These are phyloP conservation scores for Athalia cordata DNA, from an alignment of 2,888 invertebrate genomes.

Conservation along the genomic window DNA sequence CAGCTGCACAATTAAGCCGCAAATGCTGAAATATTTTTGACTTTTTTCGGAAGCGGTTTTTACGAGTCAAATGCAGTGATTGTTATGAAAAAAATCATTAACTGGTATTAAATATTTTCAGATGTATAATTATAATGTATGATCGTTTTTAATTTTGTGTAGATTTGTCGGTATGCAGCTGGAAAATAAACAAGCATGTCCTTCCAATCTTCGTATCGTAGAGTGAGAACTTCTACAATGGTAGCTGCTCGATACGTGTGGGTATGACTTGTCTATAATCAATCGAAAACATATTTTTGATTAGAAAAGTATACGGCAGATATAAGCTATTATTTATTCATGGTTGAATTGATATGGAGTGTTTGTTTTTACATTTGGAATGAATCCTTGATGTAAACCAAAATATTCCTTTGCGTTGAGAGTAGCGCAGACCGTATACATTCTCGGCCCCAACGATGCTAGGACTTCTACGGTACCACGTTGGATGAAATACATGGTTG, in stretches of 20 bases:
- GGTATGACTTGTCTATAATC: constrained; percentile 47
- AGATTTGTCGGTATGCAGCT: constrained; percentile 55
- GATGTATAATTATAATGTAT: constrained; percentile 30
- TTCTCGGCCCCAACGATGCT: constrained; percentile 44
- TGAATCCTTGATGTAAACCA: constrained; percentile 49
- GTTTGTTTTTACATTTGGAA: constrained; percentile 18
- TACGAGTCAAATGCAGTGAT: too few species aligned
- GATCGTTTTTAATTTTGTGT: constrained; percentile 40
- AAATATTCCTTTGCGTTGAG: constrained; percentile 56
- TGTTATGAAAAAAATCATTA: neutral
- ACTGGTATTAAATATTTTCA: constrained; percentile 26
- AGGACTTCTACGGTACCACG: constrained; percentile 53
- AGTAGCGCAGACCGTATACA: constrained; percentile 55
- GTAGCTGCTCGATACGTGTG: constrained; percentile 53
- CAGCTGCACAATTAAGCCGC: neutral
- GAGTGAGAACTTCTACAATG: constrained; percentile 52
- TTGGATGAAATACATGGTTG: constrained; percentile 59
- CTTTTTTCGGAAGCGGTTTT: neutral
- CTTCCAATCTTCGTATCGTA: constrained; percentile 53
- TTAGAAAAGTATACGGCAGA: neutral
- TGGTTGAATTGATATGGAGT: neutral
- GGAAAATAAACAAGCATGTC: constrained; percentile 54
- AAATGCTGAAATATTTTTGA: neutral
- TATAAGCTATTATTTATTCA: neutral
- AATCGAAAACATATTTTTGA: neutral